Evolutionary conservation across 2,888 invertebrate genomes (phyloP).

Genomic region (Panzeria rudis): DNA sequence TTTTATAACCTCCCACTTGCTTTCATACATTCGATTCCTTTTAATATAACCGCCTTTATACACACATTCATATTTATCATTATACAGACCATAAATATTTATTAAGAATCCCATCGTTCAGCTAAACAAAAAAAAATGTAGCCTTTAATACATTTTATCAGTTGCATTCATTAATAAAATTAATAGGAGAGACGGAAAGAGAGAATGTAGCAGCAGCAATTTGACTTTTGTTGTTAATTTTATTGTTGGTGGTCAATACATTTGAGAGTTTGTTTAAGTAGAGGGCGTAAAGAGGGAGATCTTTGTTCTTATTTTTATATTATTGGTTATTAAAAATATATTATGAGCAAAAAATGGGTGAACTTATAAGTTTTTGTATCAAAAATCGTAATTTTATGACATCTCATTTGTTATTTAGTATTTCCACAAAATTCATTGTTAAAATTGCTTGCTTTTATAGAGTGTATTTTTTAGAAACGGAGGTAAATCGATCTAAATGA

Average conservation of each 20-base stretch:
- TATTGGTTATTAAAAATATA: background rate
- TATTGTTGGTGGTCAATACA: constrained; percentile 11
- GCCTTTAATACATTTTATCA: constrained; percentile 50
- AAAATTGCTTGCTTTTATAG: too few species aligned
- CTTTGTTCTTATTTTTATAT: background rate
- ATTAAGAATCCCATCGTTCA: constrained; percentile 34
- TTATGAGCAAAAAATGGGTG: background rate
- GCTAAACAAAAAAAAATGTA: constrained; percentile 5
- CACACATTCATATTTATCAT: constrained; percentile 6
- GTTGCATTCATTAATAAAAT: constrained; percentile 48
- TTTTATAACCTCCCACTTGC: constrained; percentile 63
- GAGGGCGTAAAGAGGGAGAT: background rate
- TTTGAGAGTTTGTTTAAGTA: too few species aligned
- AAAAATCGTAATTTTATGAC: background rate
- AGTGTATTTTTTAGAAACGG: too few species aligned
- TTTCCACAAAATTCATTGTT: too few species aligned
- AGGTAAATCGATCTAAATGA: too few species aligned
- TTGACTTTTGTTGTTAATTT: constrained; percentile 27
- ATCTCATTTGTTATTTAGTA: too few species aligned
- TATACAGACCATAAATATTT: constrained; percentile 39
- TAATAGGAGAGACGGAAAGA: background rate
- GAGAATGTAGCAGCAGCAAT: background rate
- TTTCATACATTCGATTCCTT: background rate
- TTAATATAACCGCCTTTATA: constrained; percentile 1
- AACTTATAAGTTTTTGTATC: background rate